Evolutionary conservation across 1,140 invertebrate species (phyloP).

Genomic region (Papilio glaucus): DNA sequence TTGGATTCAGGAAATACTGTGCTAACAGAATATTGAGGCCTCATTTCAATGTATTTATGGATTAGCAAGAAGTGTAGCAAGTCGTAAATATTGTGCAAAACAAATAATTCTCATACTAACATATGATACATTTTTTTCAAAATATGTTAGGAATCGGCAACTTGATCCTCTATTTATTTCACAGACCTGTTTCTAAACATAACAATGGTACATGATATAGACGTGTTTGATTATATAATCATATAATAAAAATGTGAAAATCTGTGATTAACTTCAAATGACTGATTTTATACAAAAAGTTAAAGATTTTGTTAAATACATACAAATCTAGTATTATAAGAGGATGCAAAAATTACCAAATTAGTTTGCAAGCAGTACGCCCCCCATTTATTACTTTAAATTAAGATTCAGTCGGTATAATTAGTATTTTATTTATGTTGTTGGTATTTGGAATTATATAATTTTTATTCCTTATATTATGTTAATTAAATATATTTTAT

Average conservation of each 20-base stretch:
- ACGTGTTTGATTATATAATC: not conserved
- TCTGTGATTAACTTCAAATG: not conserved
- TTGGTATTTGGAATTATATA: not conserved
- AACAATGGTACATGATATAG: slow-evolving; percentile 6
- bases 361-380: not conserved
- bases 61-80: slow-evolving; percentile 31
- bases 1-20: not conserved
- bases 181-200: slow-evolving; percentile 28
- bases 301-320: no score
- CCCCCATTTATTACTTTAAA: slow-evolving; percentile 1
- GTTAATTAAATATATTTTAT: not conserved
- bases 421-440: not conserved
- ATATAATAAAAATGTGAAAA: not conserved
- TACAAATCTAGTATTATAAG: no score
- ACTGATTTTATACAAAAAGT: no score
- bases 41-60: not conserved
- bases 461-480: not conserved
- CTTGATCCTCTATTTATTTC: slow-evolving; percentile 22
- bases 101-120: slow-evolving; percentile 33
- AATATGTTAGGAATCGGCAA: slow-evolving; percentile 14
- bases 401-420: not conserved
- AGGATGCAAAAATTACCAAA: not conserved
- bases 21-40: not conserved
- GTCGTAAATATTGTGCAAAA: slow-evolving; percentile 28
- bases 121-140: slow-evolving; percentile 35